Evolutionary conservation across 1,140 invertebrate species (phyloP), one percentile per base, ranked within the genome.

Genomic region (Macrostomum lignano): DNA sequence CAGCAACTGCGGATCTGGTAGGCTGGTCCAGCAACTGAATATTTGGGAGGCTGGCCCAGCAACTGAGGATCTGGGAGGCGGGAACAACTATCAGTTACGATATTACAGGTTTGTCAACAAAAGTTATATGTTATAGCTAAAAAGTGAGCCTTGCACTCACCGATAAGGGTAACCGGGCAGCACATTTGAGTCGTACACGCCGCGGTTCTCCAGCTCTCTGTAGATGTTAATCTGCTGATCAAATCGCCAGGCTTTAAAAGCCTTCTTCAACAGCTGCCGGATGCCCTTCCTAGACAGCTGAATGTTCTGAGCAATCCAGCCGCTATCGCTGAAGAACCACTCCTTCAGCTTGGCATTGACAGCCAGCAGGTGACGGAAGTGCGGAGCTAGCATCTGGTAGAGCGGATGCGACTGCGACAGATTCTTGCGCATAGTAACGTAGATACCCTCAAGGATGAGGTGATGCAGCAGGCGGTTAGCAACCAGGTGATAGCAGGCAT

Each of bases 361-460:
- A 10, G 59, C 55, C 2, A 63, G 44, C 3, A 61, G 43, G 39
- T 50, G 61, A 3, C 58, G 42, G 35, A 63, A 60, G 40, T 63
- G 61, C 13, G 61, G 61, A 3, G 56, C 58, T 38, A 63, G 38
- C 2, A 63, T 46, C 39, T 58, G 60, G 41, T 49, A 60, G 10
- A 63, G 33, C 2, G 61, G 60, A 46, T 63, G 61, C 10, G 56
- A 58, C 5, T 47, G 49, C 3, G 61, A 57, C 6, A 63, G 26
- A 26, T 61, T 48, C 19, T 59, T 41, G 29, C 60, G 49, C 0
- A 50, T 52, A 7, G 49, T 48, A 19, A 62, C 49, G 9, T 44
- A 44, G 7, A 63, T 46, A 1, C 55, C 54, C 42, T 64, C 61
- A 55, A 62, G 61, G 24, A 63, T 36, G 21, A 63, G 40, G 42